Conservation (phyloP, 2,113 vertebrate genomes). For the Zootoca vivipara region DNA sequence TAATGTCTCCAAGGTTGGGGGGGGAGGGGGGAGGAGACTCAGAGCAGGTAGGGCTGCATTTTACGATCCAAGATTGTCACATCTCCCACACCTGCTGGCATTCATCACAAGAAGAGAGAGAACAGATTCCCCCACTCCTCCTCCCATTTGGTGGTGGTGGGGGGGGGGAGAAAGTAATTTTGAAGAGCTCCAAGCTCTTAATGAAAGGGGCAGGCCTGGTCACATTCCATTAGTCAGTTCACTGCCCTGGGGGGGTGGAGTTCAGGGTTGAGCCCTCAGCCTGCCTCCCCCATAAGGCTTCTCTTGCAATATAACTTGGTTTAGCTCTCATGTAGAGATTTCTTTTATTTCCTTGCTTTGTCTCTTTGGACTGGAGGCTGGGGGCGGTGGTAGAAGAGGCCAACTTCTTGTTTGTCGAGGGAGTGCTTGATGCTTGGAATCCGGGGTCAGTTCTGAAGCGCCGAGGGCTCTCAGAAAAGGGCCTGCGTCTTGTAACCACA, state of each 20-base stretch:
- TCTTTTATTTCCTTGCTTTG: not conserved
- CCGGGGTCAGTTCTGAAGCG: not conserved
- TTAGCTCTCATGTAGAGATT: not conserved
- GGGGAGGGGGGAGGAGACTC: not conserved
- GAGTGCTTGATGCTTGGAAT: not conserved
- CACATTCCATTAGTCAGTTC: not conserved
- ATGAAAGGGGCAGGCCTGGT: not conserved
- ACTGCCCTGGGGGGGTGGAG: not conserved
- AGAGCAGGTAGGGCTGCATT: not conserved
- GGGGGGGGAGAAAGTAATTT: not conserved
- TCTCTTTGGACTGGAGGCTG: not conserved
- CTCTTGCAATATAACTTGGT: not conserved
- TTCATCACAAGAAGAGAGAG: not conserved
- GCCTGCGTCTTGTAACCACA: not conserved
- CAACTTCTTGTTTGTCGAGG: not conserved
- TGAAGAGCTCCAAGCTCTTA: not conserved
- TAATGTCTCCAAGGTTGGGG: not conserved
- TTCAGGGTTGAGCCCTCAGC: not conserved
- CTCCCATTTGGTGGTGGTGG: not conserved
- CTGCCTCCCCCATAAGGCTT: not conserved
- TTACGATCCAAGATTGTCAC: not conserved
- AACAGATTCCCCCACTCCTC: not conserved
- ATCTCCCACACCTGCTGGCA: constrained; percentile 13
- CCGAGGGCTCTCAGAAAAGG: not conserved
- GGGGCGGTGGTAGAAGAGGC: not conserved